Conservation (phyloP, 2,797 vertebrate species). For the Rhynchonycteris naso region DNA sequence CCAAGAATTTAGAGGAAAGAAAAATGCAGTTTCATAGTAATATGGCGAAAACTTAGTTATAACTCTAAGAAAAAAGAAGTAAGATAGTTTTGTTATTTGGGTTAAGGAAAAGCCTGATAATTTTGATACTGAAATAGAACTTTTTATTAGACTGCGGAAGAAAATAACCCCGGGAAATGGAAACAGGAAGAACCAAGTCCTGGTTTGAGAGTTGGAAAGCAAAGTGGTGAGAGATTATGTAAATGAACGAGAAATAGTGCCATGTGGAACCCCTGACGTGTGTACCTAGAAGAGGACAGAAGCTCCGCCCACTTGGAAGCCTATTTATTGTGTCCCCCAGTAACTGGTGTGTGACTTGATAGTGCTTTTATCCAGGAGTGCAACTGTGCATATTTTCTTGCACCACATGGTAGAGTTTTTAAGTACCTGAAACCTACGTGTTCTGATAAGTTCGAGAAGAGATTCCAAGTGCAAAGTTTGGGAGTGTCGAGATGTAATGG, state of each 20-base stretch:
- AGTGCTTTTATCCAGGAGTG: background rate
- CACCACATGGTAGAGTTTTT: background rate
- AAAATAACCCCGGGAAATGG: slow-evolving; percentile 32
- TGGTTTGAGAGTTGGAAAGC: slow-evolving; percentile 47
- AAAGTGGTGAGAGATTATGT: slow-evolving; percentile 18
- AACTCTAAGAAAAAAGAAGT: background rate
- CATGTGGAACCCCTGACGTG: slow-evolving; percentile 4
- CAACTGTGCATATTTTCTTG: slow-evolving; percentile 39
- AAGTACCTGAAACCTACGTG: slow-evolving; percentile 53
- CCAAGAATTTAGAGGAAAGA: background rate
- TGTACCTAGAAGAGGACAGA: background rate
- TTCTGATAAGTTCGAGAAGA: background rate
- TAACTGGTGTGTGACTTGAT: background rate
- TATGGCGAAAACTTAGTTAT: background rate
- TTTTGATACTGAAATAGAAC: slow-evolving; percentile 52
- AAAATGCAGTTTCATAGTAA: background rate
- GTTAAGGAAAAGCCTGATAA: slow-evolving; percentile 38
- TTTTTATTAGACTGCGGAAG: slow-evolving; percentile 38
- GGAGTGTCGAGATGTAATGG: background rate
- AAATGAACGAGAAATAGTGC: slow-evolving; percentile 40
- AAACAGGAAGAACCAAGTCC: slow-evolving; percentile 51
- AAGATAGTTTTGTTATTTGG: background rate
- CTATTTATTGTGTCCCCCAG: background rate
- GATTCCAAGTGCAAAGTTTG: background rate
- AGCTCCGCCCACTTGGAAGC: background rate